Evolutionary conservation across 2,113 vertebrate species (phyloP), one percentile per base, ranked within the genome.

Genomic region (Entosphenus tridentatus): DNA sequence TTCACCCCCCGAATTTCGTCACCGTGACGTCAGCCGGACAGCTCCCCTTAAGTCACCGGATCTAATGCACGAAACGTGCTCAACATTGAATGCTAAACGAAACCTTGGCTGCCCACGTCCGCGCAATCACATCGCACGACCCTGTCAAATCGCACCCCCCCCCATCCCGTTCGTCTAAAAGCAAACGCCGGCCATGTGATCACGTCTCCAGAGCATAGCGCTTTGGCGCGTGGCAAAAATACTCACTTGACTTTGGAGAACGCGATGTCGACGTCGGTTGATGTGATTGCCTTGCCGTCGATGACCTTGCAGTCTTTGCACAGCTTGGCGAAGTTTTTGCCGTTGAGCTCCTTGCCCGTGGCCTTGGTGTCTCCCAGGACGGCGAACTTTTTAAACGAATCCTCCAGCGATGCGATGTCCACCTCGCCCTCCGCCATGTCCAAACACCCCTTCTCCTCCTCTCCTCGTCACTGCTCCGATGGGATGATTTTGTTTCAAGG

Each of bases 211-310:
- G 39, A 39, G 39, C 39, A 39, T 39, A 39, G 39, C 39, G 39
- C 39, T 39, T 39, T 39, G 39, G 39, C 39, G 39, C 39, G 39
- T 39, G 39, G 39, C 39, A 39, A 39, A 39, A 39, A 39, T 65
- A 59, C 84, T 77, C 77, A 89, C 87, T 90, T 95, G 77, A 88
- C 83, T 86, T 90, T 89, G 77, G 79, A 83, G 78, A 92, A 95
- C 58, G 87, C 72, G 0, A 87, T 88, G 76, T 90, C 87, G 3
- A 85, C 76, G 1, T 90, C 87, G 0, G 83, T 86, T 71, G 80
- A 78, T 69, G 84, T 92, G 78, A 89, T 77, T 0, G 68, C 71
- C 75, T 87, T 87, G 57, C 84, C 82, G 1, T 90, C 86, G 14
- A 81, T 84, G 75, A 95, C 77, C 4, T 76, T 76, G 73, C 89